Base-by-base conservation (phyloP, 2,888 invertebrate genomes). In the Cataglyphis rosenhaueri region DNA sequence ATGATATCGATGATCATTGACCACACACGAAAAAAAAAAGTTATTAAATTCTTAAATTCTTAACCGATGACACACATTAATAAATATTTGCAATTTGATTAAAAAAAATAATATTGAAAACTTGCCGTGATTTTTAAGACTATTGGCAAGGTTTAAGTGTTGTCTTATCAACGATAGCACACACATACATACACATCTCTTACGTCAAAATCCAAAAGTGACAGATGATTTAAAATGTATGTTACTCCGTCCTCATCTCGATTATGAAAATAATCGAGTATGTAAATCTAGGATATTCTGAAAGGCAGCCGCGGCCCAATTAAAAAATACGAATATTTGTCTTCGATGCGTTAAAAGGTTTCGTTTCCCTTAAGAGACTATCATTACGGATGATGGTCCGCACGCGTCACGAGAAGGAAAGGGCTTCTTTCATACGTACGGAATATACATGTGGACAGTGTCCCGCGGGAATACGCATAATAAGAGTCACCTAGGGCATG, bases 381-480 rank as follows among this genome's bases (percentile, higher is more conserved):
- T 57, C 38, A 66, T 76, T 76, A 76, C 25, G 66, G 68, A 83
- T 76, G 82, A 85, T 9, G 79, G 79, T 81, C 68, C 61, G 82
- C 87, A 85, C 85, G 84, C 44, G 85, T 65, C 82, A 5, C 75
- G 62, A 61, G 57, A 61, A 52, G 21, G 5, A 57, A n/a, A 76
- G 71, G 55, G 79, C 87, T 55, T 55, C 41, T 41, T 64, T 81
- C 44, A 41, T 57, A 64, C 59, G 44, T 15, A 48, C 5, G 55
- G 62, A 82, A 65, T 79, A 48, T 25, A 25, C 85, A 66, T 5
- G 6, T 41, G 25, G 4, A 25, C 41, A 61, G 38, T 68, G 25
- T 70, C 86, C 65, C 83, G 12, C 48, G 84, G 68, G 88, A 86
- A 83, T 84, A 85, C 25, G 78, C 59, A 83, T 86, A 87, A 87